A percentile compares a stretch with the other conserved stretches of the same genome.
Conservation (phyloP, 2,113 vertebrate species). For the Daphoenositta chrysoptera region DNA sequence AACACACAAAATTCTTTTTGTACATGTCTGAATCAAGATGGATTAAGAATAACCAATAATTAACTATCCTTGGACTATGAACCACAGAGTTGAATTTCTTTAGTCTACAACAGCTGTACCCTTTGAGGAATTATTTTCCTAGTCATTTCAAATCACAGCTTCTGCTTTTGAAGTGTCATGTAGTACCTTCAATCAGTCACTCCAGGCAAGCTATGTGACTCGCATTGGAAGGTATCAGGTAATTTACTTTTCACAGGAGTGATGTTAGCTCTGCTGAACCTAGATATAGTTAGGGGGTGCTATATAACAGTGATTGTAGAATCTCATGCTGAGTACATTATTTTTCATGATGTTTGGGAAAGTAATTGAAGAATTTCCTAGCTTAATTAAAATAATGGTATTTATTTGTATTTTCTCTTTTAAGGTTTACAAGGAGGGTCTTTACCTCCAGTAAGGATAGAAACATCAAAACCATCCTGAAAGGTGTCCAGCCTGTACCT, state of each 20-base stretch:
- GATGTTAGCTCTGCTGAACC: not conserved
- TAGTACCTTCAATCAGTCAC: not conserved
- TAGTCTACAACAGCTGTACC: not conserved
- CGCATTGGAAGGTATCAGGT: not conserved
- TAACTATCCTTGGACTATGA: not conserved
- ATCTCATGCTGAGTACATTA: not conserved
- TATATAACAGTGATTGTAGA: not conserved
- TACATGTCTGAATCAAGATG: not conserved
- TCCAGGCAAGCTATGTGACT: not conserved
- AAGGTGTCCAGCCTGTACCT: not conserved
- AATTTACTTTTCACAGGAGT: not conserved
- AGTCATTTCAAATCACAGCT: not conserved
- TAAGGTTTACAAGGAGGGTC: not conserved
- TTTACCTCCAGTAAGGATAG: not conserved
- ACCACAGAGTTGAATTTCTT: not conserved
- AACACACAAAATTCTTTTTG: not conserved
- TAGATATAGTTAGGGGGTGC: not conserved
- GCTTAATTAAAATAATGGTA: not conserved
- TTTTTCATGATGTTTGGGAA: not conserved
- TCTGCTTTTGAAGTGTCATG: not conserved
- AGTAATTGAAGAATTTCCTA: not conserved
- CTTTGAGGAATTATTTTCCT: not conserved
- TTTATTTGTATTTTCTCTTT: not conserved
- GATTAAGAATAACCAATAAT: not conserved
- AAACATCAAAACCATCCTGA: not conserved